Evolutionary conservation across 1,140 invertebrate genomes (phyloP), one percentile per base, ranked within the genome.

Genomic region (Micrasema longulum): DNA sequence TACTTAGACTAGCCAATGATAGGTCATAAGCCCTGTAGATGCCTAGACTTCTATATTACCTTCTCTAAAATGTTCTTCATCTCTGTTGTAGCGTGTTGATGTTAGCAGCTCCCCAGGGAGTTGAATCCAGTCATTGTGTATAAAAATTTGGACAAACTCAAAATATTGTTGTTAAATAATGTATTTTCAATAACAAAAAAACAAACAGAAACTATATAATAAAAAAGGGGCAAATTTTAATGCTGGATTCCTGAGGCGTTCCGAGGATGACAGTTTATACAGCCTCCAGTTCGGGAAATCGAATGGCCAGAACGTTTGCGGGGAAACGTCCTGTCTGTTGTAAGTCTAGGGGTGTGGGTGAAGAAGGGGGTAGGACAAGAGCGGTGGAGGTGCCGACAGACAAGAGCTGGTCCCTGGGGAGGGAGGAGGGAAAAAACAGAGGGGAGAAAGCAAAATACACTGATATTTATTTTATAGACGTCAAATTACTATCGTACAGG

Each of bases 401-500:
- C 60, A 26, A 41, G 60, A 41, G 14, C 14, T 22, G 20, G n/a
- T 52, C 45, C 68, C 36, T n/a, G 53, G 66, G 65, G 73, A 71
- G 64, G n/a, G 38, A 20, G 12, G 10, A 38, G 0, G 55, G 18
- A 31, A 4, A 31, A 4, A 31, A 31, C 26, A 31, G 52, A 38
- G 43, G 22, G 20, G 26, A 64, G 36, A 47, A 64, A 64, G 64
- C 23, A 55, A 74, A 35, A 71, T 66, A 57, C 55, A 53, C 55
- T 75, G 74, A 75, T 75, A 75, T 75, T 72, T 75, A 75, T 75
- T 72, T 70, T 75, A 75, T 75, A 75, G 65, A 75, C 72, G 69
- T 75, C 74, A 75, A 72, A 75, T 72, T 75, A 62, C 60, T 43
- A 66, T 65, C 50, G 69, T 66, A 36, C 22, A 36, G 31, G 52